Conservation (phyloP, 2,797 vertebrate species). For the Eupleurogrammus muticus region DNA sequence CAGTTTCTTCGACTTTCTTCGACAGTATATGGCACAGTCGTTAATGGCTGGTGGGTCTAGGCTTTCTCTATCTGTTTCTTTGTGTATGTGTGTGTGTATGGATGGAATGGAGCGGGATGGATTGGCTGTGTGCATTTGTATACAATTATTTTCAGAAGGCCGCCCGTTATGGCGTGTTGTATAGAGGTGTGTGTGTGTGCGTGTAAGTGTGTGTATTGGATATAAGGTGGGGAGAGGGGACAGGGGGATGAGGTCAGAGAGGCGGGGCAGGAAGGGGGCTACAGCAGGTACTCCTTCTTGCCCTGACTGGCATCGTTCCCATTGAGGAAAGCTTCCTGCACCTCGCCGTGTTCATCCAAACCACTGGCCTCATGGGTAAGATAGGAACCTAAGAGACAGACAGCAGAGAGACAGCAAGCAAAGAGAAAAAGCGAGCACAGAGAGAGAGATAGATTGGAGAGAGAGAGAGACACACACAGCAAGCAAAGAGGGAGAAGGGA, state of each 20-base stretch:
- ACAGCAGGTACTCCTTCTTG: slow-evolving; percentile 94
- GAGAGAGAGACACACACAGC: slow-evolving; percentile 31
- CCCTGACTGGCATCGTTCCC: slow-evolving; percentile 92
- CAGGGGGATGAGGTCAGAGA: slow-evolving; percentile 68
- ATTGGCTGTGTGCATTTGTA: slow-evolving; percentile 71
- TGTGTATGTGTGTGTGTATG: slow-evolving; percentile 51
- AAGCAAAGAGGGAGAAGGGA: slow-evolving; percentile 31
- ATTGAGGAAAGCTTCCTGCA: slow-evolving; percentile 94
- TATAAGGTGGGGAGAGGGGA: slow-evolving; percentile 62
- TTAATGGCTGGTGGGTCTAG: slow-evolving; percentile 73
- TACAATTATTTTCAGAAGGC: slow-evolving; percentile 81
- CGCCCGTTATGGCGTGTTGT: slow-evolving; percentile 70
- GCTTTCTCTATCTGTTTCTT: slow-evolving; percentile 58
- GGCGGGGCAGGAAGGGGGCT: slow-evolving; percentile 65
- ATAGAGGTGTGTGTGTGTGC: slow-evolving; percentile 37
- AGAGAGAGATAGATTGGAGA: slow-evolving; percentile 37
- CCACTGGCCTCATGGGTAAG: slow-evolving; percentile 95
- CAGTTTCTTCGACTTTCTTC: slow-evolving; percentile 54
- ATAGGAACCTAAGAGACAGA: slow-evolving; percentile 87
- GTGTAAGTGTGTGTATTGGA: slow-evolving; percentile 54
- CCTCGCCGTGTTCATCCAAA: slow-evolving; percentile 93
- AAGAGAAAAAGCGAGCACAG: slow-evolving; percentile 12
- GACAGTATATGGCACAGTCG: slow-evolving; percentile 76
- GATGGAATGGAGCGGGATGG: slow-evolving; percentile 56
- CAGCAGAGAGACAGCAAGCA: slow-evolving; percentile 42